Evolutionary conservation across 2,113 vertebrate species (phyloP), one percentile per base, ranked within the genome.

Genomic region (Cephalopterus ornatus): DNA sequence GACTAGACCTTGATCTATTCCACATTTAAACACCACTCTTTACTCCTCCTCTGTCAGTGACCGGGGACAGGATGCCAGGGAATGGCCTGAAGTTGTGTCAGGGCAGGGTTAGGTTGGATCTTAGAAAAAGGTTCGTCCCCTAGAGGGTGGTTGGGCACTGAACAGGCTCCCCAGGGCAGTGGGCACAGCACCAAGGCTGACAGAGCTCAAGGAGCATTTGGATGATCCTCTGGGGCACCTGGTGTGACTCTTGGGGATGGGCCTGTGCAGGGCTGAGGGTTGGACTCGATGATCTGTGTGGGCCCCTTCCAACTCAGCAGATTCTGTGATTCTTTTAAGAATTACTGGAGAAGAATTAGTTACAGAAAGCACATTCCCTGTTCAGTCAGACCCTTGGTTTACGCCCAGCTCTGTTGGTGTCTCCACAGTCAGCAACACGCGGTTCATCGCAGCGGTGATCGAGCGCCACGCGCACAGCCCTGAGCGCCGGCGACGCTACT

Each of bases 391-490:
- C 18, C 16, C 50, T 52, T 27, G 50, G 26, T 52, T 52, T 52
- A 52, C 9, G 49, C 50, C 50, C 14, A 5, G 26, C 50, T 33
- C 50, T 83, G 73, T 82, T 41, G 92, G 35, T 83, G 89, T 94
- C 74, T 73, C 74, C 9, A 0, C 98, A 99, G 99, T 99, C 93
- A 99, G 99, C 77, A 99, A 99, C 89, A 99, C 99, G 1, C 98
- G 99, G 1, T 99, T 99, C 85, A 99, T 99, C 73, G 99, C 99
- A 0, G 99, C 99, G 0, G 99, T 99, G 86, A 99, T 99, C 2
- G 99, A 99, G 95, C 98, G 99, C 9, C 99, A 99, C 18, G 99
- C 99, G 1, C 99, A 99, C 98, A 99, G 99, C 58, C 99, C 99
- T 2, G 99, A 99, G 30, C 98, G 99, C 85, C 97, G 99, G 9